Base-by-base conservation (phyloP, 1,140 invertebrate species). In the Potamilus streckersoni region DNA sequence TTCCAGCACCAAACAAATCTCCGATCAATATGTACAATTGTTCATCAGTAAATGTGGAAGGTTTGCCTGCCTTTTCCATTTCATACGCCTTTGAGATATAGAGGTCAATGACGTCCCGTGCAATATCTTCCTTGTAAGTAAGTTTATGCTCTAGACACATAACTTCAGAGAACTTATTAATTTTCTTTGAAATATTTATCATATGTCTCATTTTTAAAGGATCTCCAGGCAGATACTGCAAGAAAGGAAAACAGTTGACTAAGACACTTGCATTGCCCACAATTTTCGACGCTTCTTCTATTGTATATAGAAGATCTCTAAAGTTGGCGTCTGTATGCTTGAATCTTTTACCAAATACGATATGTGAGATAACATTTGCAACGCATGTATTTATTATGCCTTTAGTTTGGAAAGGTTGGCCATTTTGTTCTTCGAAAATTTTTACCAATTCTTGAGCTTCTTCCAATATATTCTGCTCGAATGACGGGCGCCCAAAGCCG, bases 1-100 rank as follows among this genome's bases (percentile, higher is more conserved):
- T 92, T 1, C 96, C 96, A 38, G 96, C 96, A 1, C 96, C 95
- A 83, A 96, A 96, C 72, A 98, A 90, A 89, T 98, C 96, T 17
- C 79, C 71, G 16, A 86, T 85, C 14, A 84, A 66, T 49, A 80
- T 76, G 31, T 81, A 80, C 74, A 88, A 74, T 31, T 83, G 78
- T 27, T 11, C 12, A 62, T 23, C 60, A n/a, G 23, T 62, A 62
- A 23, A 62, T 23, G 60, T n/a, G 23, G 23, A 23, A 19, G 23
- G 60, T 62, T 62, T 11, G 38, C 38, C 38, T 49, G 38, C 38
- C 11, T 49, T 6, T 49, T 49, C 38, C 5, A 5, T 8, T 8
- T 8, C 5, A 49, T 49, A 49, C 6, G 38, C 38, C 38, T 49
- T 6, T 49, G 38, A 49, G 38, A 49, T 49, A 49, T 49, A 49